Evolutionary conservation across 2,113 vertebrate genomes (phyloP).

Genomic region (Ophiodon elongatus): DNA sequence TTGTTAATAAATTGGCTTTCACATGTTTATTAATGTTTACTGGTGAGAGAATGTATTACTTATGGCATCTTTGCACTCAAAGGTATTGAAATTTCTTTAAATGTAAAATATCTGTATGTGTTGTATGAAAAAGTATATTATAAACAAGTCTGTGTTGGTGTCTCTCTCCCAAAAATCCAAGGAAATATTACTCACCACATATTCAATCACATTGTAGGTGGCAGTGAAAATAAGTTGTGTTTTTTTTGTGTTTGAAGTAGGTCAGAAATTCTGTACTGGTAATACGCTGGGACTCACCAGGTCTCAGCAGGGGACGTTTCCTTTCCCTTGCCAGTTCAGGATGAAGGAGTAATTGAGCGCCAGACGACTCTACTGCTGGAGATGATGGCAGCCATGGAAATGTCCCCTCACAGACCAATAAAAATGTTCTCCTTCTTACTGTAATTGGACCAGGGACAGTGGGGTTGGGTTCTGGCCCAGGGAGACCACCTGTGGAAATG

Average conservation of each 20-base stretch:
- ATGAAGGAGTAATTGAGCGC: constrained; percentile 75
- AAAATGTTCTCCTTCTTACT: constrained; percentile 73
- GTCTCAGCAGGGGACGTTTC: constrained; percentile 68
- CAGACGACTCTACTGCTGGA: constrained; percentile 66
- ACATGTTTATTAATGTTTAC: neutral
- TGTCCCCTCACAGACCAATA: constrained; percentile 75
- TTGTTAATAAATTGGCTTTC: neutral
- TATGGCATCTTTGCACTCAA: neutral
- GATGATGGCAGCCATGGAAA: constrained; percentile 73
- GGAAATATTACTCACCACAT: constrained; percentile 48
- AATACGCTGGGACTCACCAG: constrained; percentile 64
- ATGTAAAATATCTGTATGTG: neutral
- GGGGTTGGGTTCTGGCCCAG: constrained; percentile 64
- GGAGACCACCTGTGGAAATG: constrained; percentile 78
- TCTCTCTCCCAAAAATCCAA: constrained; percentile 12
- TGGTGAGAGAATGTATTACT: neutral
- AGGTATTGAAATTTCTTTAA: neutral
- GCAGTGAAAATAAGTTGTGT: constrained; percentile 64
- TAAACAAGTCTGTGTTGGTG: constrained; percentile 3
- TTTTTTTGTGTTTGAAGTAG: constrained; percentile 75
- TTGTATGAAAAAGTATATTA: constrained; percentile 3
- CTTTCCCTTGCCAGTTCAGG: constrained; percentile 52
- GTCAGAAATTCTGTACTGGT: constrained; percentile 74
- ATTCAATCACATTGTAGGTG: constrained; percentile 57
- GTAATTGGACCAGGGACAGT: constrained; percentile 81